Evolutionary conservation across 2,113 vertebrate genomes (phyloP).

Genomic region (Anthoscopus minutus): DNA sequence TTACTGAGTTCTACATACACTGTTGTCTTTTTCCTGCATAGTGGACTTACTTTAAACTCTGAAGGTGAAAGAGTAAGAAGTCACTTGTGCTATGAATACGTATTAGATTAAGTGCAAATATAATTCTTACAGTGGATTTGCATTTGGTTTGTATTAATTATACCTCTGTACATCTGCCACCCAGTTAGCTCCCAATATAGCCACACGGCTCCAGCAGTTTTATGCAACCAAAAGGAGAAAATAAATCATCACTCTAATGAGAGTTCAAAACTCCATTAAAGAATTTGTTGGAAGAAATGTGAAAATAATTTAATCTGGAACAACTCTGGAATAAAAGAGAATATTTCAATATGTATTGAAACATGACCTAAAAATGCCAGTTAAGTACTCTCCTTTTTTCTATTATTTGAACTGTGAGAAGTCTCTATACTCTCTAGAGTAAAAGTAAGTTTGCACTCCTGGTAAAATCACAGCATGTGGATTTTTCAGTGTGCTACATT

Average conservation of each 20-base stretch:
- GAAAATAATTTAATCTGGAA: slow-evolving; percentile 36
- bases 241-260: slow-evolving; percentile 16
- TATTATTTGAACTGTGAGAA: slow-evolving; percentile 29
- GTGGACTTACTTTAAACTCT: not conserved
- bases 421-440: not conserved
- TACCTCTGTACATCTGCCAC: slow-evolving; percentile 1
- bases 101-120: not conserved
- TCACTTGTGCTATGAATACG: not conserved
- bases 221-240: not conserved
- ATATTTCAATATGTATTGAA: slow-evolving; percentile 43
- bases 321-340: slow-evolving; percentile 18
- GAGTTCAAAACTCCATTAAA: not conserved
- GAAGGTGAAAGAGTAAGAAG: not conserved
- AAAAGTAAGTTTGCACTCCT: slow-evolving; percentile 9
- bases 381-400: not conserved
- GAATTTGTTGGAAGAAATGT: slow-evolving; percentile 30
- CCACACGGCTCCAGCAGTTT: not conserved
- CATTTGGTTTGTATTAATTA: slow-evolving; percentile 33
- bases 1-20: not conserved
- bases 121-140: not conserved
- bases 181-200: slow-evolving; percentile 12
- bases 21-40: not conserved
- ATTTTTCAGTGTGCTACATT: not conserved
- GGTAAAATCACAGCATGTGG: not conserved
- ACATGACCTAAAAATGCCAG: slow-evolving; percentile 50